Base-by-base conservation (phyloP, 1,140 invertebrate species). In the Halotydeus destructor region DNA sequence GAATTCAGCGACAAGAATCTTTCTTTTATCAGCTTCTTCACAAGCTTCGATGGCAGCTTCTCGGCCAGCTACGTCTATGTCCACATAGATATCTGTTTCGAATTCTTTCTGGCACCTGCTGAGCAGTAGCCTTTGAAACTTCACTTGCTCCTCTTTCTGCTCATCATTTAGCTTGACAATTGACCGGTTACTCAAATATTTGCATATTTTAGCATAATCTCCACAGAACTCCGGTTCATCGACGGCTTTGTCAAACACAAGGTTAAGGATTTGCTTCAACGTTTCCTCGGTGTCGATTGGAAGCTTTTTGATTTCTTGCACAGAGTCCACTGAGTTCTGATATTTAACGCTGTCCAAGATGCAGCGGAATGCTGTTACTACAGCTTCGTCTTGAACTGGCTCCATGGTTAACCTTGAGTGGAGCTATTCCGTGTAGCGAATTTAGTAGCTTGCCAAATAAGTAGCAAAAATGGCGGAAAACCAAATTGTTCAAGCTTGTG, bases 311-410 rank as follows among this genome's bases (percentile, higher is more conserved):
- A 91, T 72, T 63, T 83, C 76, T 19, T 71, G 67, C 2, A 86
- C 64, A 23, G 93, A 61, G 2, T 72, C 78, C 27, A 75, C 68
- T 54, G 88, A 86, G 55, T 89, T 89, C 56, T 93, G 78, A 1
- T 86, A 86, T 0, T 86, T 94, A 23, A 96, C 61, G 60, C 93
- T 94, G 59, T 96, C 94, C 3, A 96, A 60, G 37, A 93, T 79
- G 55, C 81, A 77, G 44, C 83, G 69, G 38, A 91, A 78, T 50
- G 68, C 74, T 53, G 78, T 82, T 49, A 79, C 75, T 38, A 93
- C 57, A 21, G 74, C 72, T 64, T 77, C 58, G 19, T n/a, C n/a
- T n/a, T n/a, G n/a, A n/a, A n/a, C n/a, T n/a, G n/a, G n/a, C n/a
- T n/a, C n/a, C n/a, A n/a, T n/a, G n/a, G n/a, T n/a, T n/a, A n/a